Evolutionary conservation across 2,113 vertebrate genomes (phyloP).

Genomic region (Laticauda colubrina): DNA sequence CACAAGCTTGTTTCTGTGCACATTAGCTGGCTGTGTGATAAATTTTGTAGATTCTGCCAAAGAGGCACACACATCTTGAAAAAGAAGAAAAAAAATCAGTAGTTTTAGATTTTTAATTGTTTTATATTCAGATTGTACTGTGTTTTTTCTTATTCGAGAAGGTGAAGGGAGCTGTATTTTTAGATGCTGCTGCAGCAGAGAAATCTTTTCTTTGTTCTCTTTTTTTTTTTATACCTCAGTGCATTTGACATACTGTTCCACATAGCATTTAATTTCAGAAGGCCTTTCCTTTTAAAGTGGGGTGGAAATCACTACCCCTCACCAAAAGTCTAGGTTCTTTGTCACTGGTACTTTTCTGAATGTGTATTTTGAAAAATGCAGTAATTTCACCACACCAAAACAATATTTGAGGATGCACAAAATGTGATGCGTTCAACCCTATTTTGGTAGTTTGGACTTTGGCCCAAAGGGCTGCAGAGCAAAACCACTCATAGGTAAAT

Average conservation of each 20-base stretch:
- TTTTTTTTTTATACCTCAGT: conserved; percentile 70
- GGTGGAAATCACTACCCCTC: conserved; percentile 56
- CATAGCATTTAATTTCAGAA: conserved; percentile 56
- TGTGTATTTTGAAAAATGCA: conserved; percentile 55
- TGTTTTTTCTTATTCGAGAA: conserved; percentile 56
- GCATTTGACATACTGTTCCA: conserved; percentile 63
- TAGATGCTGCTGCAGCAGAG: conserved; percentile 76
- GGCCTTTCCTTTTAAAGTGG: conserved; percentile 40
- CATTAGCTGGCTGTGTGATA: conserved; percentile 60
- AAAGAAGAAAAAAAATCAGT: conserved; percentile 43
- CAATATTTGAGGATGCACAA: conserved; percentile 62
- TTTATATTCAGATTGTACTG: conserved; percentile 67
- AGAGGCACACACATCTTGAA: conserved; percentile 53
- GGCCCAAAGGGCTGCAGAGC: not conserved
- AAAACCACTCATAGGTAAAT: not conserved
- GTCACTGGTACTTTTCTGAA: conserved; percentile 41
- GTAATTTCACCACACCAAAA: conserved; percentile 54
- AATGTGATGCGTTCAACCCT: conserved; percentile 47
- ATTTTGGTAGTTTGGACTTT: conserved; percentile 40
- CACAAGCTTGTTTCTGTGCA: conserved; percentile 68
- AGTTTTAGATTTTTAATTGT: conserved; percentile 51
- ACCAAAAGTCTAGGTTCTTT: conserved; percentile 56
- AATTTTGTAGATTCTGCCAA: conserved; percentile 71
- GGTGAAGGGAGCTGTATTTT: conserved; percentile 48
- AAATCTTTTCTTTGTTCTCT: conserved; percentile 66